phyloP scores from a whole-genome alignment of 1,140 invertebrate species.

The Hetaerina americana region DNA sequence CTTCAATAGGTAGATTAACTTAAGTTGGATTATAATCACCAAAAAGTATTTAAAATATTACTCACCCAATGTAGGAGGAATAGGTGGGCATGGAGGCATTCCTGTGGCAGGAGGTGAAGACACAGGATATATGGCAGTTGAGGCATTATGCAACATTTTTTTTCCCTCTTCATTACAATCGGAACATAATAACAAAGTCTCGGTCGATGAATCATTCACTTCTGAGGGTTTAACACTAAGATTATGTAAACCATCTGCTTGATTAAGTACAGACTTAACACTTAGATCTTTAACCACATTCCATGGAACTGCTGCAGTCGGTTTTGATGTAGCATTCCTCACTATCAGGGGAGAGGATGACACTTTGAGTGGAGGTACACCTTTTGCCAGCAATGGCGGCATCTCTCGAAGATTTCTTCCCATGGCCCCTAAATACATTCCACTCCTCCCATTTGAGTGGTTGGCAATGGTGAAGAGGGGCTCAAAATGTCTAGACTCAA shows the following conservation, averaged over 20 bases:
- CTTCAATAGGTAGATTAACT: constrained; percentile 28
- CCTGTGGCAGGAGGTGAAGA: not conserved
- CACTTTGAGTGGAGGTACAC: not conserved
- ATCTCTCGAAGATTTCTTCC: not conserved
- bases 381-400: not conserved
- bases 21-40: constrained; percentile 1
- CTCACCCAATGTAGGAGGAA: constrained; percentile 35
- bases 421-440: not conserved
- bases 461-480: constrained; percentile 32
- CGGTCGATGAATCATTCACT: constrained; percentile 14
- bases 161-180: constrained; percentile 13
- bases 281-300: too few species aligned
- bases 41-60: not conserved
- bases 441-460: constrained; percentile 19
- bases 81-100: constrained; percentile 25
- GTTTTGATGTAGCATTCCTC: not conserved
- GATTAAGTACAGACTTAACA: too few species aligned
- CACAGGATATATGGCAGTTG: constrained; percentile 7
- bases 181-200: constrained; percentile 20
- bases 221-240: too few species aligned
- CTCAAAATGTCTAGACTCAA: constrained; percentile 31
- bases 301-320: too few species aligned
- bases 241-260: too few species aligned
- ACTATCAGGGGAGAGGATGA: not conserved
- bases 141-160: not conserved